Evolutionary conservation across 2,113 vertebrate species (phyloP), one percentile per base, ranked within the genome.

Genomic region (Psettodes erumei): DNA sequence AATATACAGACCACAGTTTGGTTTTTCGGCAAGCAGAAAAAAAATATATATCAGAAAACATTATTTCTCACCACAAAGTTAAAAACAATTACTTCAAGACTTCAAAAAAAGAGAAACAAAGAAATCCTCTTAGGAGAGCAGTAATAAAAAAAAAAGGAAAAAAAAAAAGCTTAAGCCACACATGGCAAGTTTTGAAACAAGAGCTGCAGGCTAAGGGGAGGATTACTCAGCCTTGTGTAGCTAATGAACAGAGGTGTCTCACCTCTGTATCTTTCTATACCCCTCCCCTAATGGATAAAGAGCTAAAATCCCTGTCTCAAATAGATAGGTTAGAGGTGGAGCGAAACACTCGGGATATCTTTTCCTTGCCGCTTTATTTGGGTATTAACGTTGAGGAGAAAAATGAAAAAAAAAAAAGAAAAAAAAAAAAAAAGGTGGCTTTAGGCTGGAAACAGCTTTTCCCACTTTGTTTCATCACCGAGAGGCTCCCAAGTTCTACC

Each of bases 1-100:
- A 87, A 72, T 89, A 66, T 87, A 91, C 88, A 91, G 89, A 93
- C 90, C 92, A 93, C 92, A 93, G 90, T 93, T 93, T 94, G 90
- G 90, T 93, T 93, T 84, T 92, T 90, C 79, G 88, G 88, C 87
- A 91, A 92, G 90, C 91, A 86, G 56, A 65, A 85, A 71, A 85
- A 47, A 50, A 66, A 80, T 43, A 58, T 85, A 64, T 64, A 64
- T 21, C 18, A 1, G 8, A 71, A 71, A 77, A 72, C 47, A 53
- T 53, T 3, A 70, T 82, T 83, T 87, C 79, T 87, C 82, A 89
- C 81, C 84, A 90, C 79, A 83, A 88, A 85, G 76, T 85, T 70
- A 80, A 86, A 88, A 87, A 73, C 72, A 62, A 63, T 72, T 75
- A 91, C 71, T 89, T 82, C 63, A 86, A 82, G 81, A 90, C 85